Evolutionary conservation across 2,797 vertebrate genomes (phyloP).

Genomic region (Selene dorsalis): DNA sequence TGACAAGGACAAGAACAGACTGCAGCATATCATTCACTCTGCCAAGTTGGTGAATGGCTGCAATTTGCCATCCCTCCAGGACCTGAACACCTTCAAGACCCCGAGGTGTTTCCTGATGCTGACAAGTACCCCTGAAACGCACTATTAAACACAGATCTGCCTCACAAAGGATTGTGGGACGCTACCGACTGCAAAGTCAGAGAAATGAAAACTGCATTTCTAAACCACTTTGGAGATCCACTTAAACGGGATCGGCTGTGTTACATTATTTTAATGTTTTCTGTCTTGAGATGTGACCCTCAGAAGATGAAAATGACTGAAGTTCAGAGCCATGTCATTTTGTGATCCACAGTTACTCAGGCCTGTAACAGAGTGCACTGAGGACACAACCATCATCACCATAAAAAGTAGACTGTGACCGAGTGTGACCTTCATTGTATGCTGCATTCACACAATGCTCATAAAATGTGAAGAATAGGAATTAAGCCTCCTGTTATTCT

Average conservation of each 20-base stretch:
- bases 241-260: background rate
- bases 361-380: background rate
- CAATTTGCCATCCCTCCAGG: too few relatives aligned
- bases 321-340: slow-evolving; percentile 1
- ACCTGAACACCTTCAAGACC: too few relatives aligned
- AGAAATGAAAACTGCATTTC: background rate
- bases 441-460: slow-evolving; percentile 5
- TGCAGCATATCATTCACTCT: too few relatives aligned
- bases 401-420: background rate
- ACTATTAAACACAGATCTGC: background rate
- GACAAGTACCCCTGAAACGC: background rate
- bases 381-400: background rate
- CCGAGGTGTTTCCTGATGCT: slow-evolving; percentile 7
- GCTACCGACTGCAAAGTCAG: background rate
- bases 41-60: too few relatives aligned
- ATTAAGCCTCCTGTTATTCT: background rate
- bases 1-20: too few relatives aligned
- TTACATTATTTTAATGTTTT: slow-evolving; percentile 1
- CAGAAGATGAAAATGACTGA: background rate
- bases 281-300: background rate
- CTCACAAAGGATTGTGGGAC: slow-evolving; percentile 6
- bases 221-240: background rate
- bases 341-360: slow-evolving; percentile 9
- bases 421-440: background rate
- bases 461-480: background rate